Evolutionary conservation across 2,888 invertebrate species (phyloP), one percentile per base, ranked within the genome.

Genomic region (Halocaridina rubra): DNA sequence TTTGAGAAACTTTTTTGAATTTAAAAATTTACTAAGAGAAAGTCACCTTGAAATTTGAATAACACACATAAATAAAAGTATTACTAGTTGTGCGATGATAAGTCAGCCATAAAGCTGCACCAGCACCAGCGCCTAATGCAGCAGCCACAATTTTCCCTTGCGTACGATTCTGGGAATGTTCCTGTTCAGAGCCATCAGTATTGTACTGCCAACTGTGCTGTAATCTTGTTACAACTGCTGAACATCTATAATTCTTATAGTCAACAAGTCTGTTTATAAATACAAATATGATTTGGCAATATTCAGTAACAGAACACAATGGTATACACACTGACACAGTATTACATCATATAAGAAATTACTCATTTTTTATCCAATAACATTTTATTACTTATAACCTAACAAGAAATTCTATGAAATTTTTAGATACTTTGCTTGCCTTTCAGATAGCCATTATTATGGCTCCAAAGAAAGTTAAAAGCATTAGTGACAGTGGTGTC

Each of bases 21-120:
- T n/a, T 57, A 33, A 16, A 32, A 29, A 39, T 3, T 32, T 0
- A 13, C 39, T 13, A 24, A 19, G 29, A 8, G 19, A 64, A 16
- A 32, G 4, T 19, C 30, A 30, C 24, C 16, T 61, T 24, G 13
- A 4, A 53, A n/a, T 1, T 19, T 8, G 22, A n/a, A n/a, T n/a
- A n/a, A n/a, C n/a, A n/a, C n/a, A n/a, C n/a, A n/a, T n/a, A n/a
- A n/a, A n/a, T n/a, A n/a, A n/a, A n/a, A n/a, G n/a, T 2, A 1
- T 19, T 77, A 82, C 82, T 77, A 77, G 77, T 29, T 8, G 27
- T 69, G 19, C 39, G 46, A 19, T 82, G 72, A n/a, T 59, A 71
- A 13, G 16, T 59, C 13, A 82, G 33, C 82, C 82, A 82, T 10
- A 82, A 39, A 2, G 77, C 82, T 16, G 71, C 71, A 24, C 82